phyloP scores from a whole-genome alignment of 2,113 vertebrate genomes.

The Etia nguti region DNA sequence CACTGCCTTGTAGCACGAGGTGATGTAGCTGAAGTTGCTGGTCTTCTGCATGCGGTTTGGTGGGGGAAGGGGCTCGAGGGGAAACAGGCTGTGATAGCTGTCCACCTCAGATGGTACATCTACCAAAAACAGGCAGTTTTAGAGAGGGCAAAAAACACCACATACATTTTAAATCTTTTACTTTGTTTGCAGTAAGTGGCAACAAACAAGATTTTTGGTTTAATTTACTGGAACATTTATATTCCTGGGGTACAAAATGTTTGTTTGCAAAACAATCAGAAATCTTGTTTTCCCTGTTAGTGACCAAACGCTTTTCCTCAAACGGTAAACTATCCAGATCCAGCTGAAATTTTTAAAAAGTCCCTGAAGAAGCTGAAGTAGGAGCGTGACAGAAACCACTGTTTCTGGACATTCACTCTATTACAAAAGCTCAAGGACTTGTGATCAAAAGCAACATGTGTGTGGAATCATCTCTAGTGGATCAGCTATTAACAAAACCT shows the following conservation, averaged over 20 bases:
- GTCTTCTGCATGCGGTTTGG: slow-evolving; percentile 97
- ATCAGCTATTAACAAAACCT: neutral
- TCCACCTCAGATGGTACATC: slow-evolving; percentile 96
- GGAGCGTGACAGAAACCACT: neutral
- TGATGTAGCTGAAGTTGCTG: slow-evolving; percentile 98
- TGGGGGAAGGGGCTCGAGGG: slow-evolving; percentile 90
- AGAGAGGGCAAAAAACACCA: neutral
- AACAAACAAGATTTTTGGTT: neutral
- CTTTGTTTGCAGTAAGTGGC: too few relatives aligned
- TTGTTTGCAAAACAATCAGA: neutral
- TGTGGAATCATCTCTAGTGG: neutral
- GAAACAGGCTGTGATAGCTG: slow-evolving; percentile 98
- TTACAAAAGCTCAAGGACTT: neutral
- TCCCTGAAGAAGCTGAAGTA: neutral
- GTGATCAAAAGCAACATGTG: neutral
- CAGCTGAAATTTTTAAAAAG: neutral
- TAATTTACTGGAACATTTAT: neutral
- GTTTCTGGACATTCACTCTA: neutral
- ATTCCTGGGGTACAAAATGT: neutral
- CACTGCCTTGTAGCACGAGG: slow-evolving; percentile 98
- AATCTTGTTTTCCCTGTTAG: neutral
- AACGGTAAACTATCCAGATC: neutral
- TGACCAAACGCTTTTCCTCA: neutral
- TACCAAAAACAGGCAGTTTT: slow-evolving; percentile 34
- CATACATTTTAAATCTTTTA: too few relatives aligned